phyloP scores from a whole-genome alignment of 2,113 vertebrate species.

The Bostrychus sinensis region DNA sequence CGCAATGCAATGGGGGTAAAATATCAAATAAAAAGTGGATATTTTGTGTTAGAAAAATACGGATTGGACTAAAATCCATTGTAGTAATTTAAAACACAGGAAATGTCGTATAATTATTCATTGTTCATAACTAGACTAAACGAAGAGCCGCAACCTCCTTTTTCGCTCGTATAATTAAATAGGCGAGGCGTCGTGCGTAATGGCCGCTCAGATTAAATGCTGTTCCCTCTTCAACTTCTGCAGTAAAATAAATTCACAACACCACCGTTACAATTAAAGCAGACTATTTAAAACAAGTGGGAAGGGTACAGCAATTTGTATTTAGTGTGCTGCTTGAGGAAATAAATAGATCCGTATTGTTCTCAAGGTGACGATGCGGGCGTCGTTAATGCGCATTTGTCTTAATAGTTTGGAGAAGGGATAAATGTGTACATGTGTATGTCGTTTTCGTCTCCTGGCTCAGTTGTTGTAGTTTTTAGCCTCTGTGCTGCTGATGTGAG shows the following conservation, averaged over 20 bases:
- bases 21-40: no score
- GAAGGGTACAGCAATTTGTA: background rate
- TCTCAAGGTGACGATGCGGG: slow-evolving; percentile 8
- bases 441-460: background rate
- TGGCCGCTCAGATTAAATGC: slow-evolving; percentile 18
- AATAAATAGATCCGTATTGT: slow-evolving; percentile 4
- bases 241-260: background rate
- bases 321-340: background rate
- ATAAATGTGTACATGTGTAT: no score
- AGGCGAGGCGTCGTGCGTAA: slow-evolving; percentile 6
- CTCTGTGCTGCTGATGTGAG: background rate
- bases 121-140: background rate
- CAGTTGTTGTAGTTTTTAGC: background rate
- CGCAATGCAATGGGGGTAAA: no score
- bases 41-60: no score
- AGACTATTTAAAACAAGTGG: background rate
- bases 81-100: background rate
- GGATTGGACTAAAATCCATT: no score
- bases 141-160: background rate
- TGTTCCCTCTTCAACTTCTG: slow-evolving; percentile 5
- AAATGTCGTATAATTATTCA: background rate
- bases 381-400: background rate
- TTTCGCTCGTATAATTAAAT: slow-evolving; percentile 32
- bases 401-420: background rate
- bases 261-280: background rate